These are phyloP conservation scores for Hydrotaea diabolus DNA, from an alignment of 2,888 invertebrate genomes.

Conservation along the genomic window DNA sequence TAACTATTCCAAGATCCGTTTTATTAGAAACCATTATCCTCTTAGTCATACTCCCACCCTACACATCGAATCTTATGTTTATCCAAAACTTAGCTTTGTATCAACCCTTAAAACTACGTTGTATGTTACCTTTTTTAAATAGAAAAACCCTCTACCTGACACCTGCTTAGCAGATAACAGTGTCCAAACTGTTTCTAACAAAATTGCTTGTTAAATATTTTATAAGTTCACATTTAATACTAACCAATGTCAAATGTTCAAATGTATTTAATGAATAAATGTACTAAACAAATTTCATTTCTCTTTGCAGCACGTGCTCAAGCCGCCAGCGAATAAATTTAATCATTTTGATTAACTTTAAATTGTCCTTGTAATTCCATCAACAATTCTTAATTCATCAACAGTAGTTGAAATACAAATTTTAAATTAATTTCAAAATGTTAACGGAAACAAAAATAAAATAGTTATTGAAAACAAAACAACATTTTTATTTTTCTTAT, in stretches of 20 bases:
- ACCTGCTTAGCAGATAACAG: no score
- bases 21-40: no score
- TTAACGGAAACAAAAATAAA: conserved; percentile 69
- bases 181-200: no score
- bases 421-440: conserved; percentile 66
- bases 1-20: no score
- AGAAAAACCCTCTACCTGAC: no score
- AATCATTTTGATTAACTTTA: conserved; percentile 23
- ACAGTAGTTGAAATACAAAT: conserved; percentile 40
- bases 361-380: conserved; percentile 58
- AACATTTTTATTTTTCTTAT: conserved; percentile 27
- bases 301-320: conserved; percentile 66
- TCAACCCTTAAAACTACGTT: no score
- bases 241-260: not conserved
- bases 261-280: not conserved
- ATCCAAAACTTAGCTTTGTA: no score
- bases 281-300: not conserved
- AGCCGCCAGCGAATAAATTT: conserved; percentile 59
- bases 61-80: no score
- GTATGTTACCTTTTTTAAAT: no score
- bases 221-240: no score
- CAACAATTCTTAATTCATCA: conserved; percentile 62
- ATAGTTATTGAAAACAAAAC: conserved; percentile 67
- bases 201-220: no score
- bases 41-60: no score